phyloP scores from a whole-genome alignment of 1,140 invertebrate genomes.

The Acromyrmex heyeri region DNA sequence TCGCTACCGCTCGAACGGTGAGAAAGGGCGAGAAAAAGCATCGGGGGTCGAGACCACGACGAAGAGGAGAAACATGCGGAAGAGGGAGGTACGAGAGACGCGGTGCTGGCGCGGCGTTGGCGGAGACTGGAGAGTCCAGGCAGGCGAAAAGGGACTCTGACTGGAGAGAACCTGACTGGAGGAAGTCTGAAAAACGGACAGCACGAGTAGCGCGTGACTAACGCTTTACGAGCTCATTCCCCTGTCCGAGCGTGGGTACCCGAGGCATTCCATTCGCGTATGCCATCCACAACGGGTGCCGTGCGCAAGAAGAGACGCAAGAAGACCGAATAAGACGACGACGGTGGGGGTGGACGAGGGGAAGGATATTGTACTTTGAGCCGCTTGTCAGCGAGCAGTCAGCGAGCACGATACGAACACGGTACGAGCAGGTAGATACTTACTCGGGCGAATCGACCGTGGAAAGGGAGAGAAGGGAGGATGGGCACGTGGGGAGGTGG shows the following conservation, averaged over 20 bases:
- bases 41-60: conserved; percentile 64
- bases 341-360: neutral
- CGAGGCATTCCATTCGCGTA: conserved; percentile 37
- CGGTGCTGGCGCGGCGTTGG: neutral
- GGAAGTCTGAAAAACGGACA: conserved; percentile 72
- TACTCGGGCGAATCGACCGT: conserved; percentile 51
- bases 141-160: conserved; percentile 37
- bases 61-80: conserved; percentile 22
- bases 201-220: conserved; percentile 81
- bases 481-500: conserved; percentile 50
- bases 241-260: conserved; percentile 51
- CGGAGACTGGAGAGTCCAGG: conserved; percentile 23
- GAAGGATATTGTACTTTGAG: conserved; percentile 3
- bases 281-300: neutral
- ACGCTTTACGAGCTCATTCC: conserved; percentile 80
- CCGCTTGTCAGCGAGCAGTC: conserved; percentile 37
- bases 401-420: neutral
- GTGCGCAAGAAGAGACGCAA: conserved; percentile 52
- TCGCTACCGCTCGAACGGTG: conserved; percentile 60
- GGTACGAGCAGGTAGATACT: conserved; percentile 5
- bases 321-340: conserved; percentile 38
- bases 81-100: conserved; percentile 41
- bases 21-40: conserved; percentile 61
- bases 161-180: conserved; percentile 3
- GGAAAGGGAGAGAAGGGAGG: neutral